These are phyloP conservation scores for Crenuchus spilurus DNA, from an alignment of 2,797 vertebrate genomes.

Conservation along the genomic window DNA sequence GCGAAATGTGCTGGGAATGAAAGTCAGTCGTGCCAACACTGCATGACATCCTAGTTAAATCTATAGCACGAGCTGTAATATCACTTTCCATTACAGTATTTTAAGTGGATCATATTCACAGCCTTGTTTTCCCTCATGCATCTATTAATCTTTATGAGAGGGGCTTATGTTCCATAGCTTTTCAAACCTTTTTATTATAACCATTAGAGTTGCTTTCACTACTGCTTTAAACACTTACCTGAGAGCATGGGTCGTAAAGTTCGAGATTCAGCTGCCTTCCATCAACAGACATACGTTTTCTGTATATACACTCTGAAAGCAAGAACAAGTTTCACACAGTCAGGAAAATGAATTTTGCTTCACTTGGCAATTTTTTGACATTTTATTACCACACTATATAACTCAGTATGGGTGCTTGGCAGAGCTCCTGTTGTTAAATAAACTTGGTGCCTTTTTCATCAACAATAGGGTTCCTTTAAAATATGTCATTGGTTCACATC, in stretches of 20 bases:
- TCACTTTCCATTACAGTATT: background rate
- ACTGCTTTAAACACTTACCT: conserved; percentile 74
- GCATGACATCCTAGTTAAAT: background rate
- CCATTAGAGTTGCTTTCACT: conserved; percentile 33
- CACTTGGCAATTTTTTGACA: conserved; percentile 19
- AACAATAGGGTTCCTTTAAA: background rate
- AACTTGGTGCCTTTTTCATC: background rate
- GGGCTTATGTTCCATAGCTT: conserved; percentile 9
- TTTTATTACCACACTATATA: conserved; percentile 34
- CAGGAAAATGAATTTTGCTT: conserved; percentile 23
- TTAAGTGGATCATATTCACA: conserved; percentile 14
- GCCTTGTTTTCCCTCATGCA: background rate
- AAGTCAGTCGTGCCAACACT: conserved; percentile 18
- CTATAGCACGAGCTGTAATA: background rate
- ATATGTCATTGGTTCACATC: too few relatives aligned
- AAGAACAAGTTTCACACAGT: conserved; percentile 29
- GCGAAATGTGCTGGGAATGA: background rate
- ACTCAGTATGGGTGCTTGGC: conserved; percentile 21
- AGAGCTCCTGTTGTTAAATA: background rate
- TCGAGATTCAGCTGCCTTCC: conserved; percentile 84
- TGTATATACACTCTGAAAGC: conserved; percentile 84
- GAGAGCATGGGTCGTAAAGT: conserved; percentile 86
- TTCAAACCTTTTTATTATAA: conserved; percentile 27
- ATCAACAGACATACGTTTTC: conserved; percentile 82
- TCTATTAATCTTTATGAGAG: conserved; percentile 26